phyloP scores from a whole-genome alignment of 1,140 invertebrate species.

The Plectrocnemia conspersa region DNA sequence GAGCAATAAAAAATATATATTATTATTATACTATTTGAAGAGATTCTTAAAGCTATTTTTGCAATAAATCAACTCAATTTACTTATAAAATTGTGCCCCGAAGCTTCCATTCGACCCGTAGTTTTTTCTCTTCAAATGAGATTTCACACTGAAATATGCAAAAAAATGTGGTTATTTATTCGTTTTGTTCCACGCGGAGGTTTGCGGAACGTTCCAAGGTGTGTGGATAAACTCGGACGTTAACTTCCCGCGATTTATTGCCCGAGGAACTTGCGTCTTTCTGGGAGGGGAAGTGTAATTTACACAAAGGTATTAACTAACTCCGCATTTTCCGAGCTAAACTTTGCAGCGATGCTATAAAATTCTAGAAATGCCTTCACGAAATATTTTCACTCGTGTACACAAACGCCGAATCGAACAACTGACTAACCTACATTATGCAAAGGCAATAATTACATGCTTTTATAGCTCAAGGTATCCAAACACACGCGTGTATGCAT shows the following conservation, averaged over 20 bases:
- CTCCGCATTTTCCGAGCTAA: constrained; percentile 15
- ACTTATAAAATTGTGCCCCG: background rate
- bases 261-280: constrained; percentile 9
- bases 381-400: no score
- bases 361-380: background rate
- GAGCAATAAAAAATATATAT: no score
- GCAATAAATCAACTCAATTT: no score
- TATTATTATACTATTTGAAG: no score
- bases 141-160: no score
- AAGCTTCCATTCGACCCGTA: background rate
- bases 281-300: constrained; percentile 13
- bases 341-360: background rate
- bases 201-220: constrained; percentile 1
- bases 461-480: background rate
- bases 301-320: constrained; percentile 15
- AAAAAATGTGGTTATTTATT: constrained; percentile 5
- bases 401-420: no score
- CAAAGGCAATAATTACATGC: background rate
- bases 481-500: background rate
- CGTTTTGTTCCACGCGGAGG: constrained; percentile 2
- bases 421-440: no score
- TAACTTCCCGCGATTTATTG: constrained; percentile 21
- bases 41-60: no score
- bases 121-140: background rate
- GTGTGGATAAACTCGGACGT: constrained; percentile 7